A percentile compares a stretch with the other conserved stretches of the same genome.
These are phyloP conservation scores for Poliocrania exsul DNA, from an alignment of 2,797 vertebrate genomes.

Conservation along the genomic window DNA sequence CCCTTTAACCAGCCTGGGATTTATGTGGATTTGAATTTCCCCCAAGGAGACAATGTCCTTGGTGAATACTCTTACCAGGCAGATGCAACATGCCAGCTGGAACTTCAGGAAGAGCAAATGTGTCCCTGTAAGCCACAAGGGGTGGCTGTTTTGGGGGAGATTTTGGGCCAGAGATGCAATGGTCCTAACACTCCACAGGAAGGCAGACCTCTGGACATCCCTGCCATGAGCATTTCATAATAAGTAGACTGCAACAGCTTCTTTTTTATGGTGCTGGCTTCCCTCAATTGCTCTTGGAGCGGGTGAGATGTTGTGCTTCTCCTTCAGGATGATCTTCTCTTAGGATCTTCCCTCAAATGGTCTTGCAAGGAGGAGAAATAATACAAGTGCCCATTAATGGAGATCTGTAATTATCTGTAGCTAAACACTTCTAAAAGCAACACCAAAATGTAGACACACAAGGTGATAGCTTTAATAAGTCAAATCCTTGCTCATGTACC, in stretches of 20 bases:
- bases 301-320: neutral
- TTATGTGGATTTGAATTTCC: neutral
- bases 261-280: neutral
- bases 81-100: neutral
- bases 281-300: accelerated
- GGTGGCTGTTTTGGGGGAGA: neutral
- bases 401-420: neutral
- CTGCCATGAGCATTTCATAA: neutral
- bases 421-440: neutral
- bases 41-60: neutral
- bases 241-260: neutral
- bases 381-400: neutral
- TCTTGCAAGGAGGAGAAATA: neutral
- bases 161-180: neutral
- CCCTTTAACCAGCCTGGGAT: neutral
- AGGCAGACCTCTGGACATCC: neutral
- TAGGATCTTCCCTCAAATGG: neutral
- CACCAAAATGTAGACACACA: accelerated
- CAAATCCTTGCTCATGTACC: neutral
- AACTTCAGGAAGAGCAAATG: neutral
- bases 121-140: neutral
- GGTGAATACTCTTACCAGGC: neutral
- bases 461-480: neutral
- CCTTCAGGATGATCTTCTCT: neutral
- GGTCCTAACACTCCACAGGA: neutral